Evolutionary conservation across 2,888 invertebrate genomes (phyloP), one percentile per base, ranked within the genome.

Genomic region (Epirrhoe alternata): DNA sequence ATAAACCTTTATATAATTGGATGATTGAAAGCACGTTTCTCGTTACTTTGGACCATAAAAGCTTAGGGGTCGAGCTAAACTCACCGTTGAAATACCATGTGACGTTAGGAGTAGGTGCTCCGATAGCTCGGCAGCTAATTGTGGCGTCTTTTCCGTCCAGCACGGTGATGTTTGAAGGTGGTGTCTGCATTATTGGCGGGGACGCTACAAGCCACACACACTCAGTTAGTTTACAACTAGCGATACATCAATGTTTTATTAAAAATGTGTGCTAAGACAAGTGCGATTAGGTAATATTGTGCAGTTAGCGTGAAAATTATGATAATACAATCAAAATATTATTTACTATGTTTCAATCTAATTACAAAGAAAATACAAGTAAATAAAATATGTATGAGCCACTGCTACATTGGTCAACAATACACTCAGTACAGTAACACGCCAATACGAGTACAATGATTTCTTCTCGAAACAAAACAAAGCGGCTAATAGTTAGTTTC

Each of bases 41-140:
- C 24, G 12, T n/a, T 51, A 51, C 24, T 24, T 51, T n/a, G n/a
- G 17, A 12, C 12, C 38, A 12, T 42, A 42, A 12, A 49, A 30
- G 57, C 5, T 42, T n/a, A 53, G n/a, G 12, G 47, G n/a, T 12
- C 3, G 38, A 42, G 38, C 38, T 42, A 42, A 16, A 57, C 94
- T 95, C 94, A 98, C 98, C 97, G 90, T 97, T 97, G 84, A 96
- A 97, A 81, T 96, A 96, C 99, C 99, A 99, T 52, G 97, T 97
- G 67, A 97, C 95, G 83, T 97, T 97, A 8, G 99, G 99, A 74
- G 95, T 95, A 24, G 99, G 99, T 16, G 98, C 98, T 57, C 99
- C 99, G 61, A 96, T 95, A 33, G 98, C 98, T 76, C 97, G 95
- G 88, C 99, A 99, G 66, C 95, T 94, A 77, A 99, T 94, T 61